phyloP scores from a whole-genome alignment of 2,888 invertebrate species.

The Gymnoscelis rufifasciata region DNA sequence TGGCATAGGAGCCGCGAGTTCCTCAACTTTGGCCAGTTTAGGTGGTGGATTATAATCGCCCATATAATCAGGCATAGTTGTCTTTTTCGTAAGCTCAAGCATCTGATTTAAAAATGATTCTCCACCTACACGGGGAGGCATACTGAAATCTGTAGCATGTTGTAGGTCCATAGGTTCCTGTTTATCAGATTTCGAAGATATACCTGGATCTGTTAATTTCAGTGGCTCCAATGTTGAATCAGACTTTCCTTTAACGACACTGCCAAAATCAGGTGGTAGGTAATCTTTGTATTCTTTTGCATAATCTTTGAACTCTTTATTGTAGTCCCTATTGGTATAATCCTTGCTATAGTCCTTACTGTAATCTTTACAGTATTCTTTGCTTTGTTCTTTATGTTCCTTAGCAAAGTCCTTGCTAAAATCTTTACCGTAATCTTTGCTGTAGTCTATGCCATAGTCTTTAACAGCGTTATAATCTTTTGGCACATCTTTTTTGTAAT shows the following conservation, averaged over 20 bases:
- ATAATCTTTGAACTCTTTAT: constrained; percentile 27
- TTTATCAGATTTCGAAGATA: constrained; percentile 75
- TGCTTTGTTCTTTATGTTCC: constrained; percentile 13
- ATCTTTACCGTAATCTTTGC: constrained; percentile 49
- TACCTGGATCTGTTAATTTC: constrained; percentile 62
- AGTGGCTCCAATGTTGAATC: constrained; percentile 65
- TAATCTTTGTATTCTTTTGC: constrained; percentile 59
- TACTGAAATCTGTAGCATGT: constrained; percentile 64
- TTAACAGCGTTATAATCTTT: constrained; percentile 4
- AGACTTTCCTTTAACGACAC: constrained; percentile 71
- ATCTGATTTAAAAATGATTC: constrained; percentile 75
- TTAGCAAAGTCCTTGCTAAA: constrained; percentile 27
- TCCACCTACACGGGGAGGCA: constrained; percentile 66
- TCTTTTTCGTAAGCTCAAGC: constrained; percentile 75
- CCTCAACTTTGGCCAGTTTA: constrained; percentile 80
- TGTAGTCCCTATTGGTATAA: constrained; percentile 25
- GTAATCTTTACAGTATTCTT: constrained; percentile 28
- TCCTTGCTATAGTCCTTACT: constrained; percentile 24
- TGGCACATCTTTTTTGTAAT: constrained; percentile 22
- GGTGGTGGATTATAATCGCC: constrained; percentile 75
- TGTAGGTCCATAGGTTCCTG: constrained; percentile 52
- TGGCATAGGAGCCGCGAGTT: constrained; percentile 66
- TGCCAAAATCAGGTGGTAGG: constrained; percentile 76
- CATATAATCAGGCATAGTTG: constrained; percentile 72
- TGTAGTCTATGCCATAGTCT: constrained; percentile 55